These are phyloP conservation scores for Parnassius apollo DNA, from an alignment of 2,888 invertebrate species.

Conservation along the genomic window DNA sequence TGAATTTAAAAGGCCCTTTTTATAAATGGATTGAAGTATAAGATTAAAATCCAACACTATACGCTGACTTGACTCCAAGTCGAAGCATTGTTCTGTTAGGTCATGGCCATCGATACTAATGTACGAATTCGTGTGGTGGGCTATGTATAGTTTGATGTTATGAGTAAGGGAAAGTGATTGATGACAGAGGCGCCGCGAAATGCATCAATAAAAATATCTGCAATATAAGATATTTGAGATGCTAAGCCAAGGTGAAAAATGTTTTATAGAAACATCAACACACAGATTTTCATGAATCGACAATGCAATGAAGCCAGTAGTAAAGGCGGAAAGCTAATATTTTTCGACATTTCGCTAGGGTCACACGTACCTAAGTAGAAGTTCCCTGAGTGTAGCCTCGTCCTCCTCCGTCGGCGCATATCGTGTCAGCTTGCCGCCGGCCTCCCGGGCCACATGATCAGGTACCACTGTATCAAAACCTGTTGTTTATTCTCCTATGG, in stretches of 20 bases:
- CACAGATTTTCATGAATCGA: constrained; percentile 53
- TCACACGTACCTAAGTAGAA: constrained; percentile 92
- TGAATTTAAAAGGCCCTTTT: constrained; percentile 18
- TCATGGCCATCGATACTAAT: constrained; percentile 70
- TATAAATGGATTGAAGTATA: neutral
- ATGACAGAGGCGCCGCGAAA: constrained; percentile 55
- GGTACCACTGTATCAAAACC: constrained; percentile 78
- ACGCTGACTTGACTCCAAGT: constrained; percentile 32
- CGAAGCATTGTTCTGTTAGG: constrained; percentile 30
- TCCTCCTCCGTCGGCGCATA: constrained; percentile 93
- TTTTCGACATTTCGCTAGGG: constrained; percentile 53
- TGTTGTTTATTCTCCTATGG: constrained; percentile 59
- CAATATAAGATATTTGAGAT: constrained; percentile 75
- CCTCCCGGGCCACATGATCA: constrained; percentile 80
- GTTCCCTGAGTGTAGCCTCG: constrained; percentile 96
- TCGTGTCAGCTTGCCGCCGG: constrained; percentile 85
- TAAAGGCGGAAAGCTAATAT: constrained; percentile 67
- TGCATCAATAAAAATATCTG: constrained; percentile 67
- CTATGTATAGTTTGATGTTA: constrained; percentile 53
- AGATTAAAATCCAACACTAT: constrained; percentile 6
- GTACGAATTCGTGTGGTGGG: constrained; percentile 45
- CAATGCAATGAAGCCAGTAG: constrained; percentile 65
- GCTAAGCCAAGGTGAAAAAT: constrained; percentile 68
- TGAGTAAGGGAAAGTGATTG: constrained; percentile 50
- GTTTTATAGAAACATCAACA: constrained; percentile 55